Evolutionary conservation across 1,140 invertebrate species (phyloP).

Genomic region (Drosophila paulistorum): DNA sequence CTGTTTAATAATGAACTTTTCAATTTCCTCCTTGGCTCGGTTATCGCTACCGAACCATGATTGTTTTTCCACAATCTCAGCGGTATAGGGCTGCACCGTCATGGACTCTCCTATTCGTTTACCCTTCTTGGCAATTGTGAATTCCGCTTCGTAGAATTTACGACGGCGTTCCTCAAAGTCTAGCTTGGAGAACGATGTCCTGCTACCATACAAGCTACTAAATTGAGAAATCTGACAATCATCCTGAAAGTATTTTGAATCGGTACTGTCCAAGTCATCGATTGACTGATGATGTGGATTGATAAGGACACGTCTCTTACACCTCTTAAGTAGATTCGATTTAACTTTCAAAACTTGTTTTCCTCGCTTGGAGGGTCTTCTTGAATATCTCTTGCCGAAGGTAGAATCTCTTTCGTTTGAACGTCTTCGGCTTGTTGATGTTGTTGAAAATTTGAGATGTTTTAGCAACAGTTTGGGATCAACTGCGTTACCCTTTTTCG

Average conservation of each 20-base stretch:
- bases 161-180: conserved; percentile 39
- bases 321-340: no score
- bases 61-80: background rate
- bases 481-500: background rate
- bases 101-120: conserved; percentile 38
- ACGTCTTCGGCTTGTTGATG: background rate
- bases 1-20: conserved; percentile 35
- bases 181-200: background rate
- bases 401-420: background rate
- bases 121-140: conserved; percentile 50
- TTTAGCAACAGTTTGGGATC: conserved; percentile 16
- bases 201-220: background rate
- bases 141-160: conserved; percentile 43
- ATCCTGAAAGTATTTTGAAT: no score
- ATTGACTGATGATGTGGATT: background rate
- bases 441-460: background rate
- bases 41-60: background rate
- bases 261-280: background rate
- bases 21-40: conserved; percentile 24
- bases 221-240: background rate
- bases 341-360: background rate
- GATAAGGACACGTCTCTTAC: background rate
- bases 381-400: background rate
- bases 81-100: conserved; percentile 8
- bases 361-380: background rate